phyloP scores from a whole-genome alignment of 2,797 vertebrate species.

The Helostoma temminkii region DNA sequence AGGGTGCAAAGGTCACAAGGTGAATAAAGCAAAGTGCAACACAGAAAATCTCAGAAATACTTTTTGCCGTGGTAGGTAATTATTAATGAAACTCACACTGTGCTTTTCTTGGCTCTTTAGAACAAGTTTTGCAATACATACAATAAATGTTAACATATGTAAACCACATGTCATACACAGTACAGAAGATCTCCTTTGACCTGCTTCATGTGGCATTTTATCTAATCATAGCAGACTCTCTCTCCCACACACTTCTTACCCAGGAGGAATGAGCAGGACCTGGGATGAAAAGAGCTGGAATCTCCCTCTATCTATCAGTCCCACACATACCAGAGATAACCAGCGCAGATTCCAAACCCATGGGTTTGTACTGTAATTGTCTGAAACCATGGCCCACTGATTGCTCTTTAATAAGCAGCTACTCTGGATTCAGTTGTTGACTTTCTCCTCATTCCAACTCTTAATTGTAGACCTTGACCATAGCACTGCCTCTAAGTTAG shows the following conservation, averaged over 20 bases:
- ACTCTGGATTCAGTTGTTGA: slow-evolving; percentile 37
- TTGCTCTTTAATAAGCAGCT: slow-evolving; percentile 43
- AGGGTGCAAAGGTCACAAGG: slow-evolving; percentile 54
- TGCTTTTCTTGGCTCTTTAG: slow-evolving; percentile 26
- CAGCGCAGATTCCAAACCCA: slow-evolving; percentile 63
- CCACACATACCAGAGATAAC: slow-evolving; percentile 82
- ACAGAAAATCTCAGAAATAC: no score
- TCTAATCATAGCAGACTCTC: slow-evolving; percentile 35
- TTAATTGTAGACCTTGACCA: slow-evolving; percentile 48
- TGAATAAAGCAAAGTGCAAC: slow-evolving; percentile 44
- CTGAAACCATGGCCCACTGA: slow-evolving; percentile 23
- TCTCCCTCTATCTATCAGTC: slow-evolving; percentile 73
- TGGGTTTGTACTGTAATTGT: slow-evolving; percentile 65
- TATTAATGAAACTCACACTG: slow-evolving; percentile 26
- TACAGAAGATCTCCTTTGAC: slow-evolving; percentile 34
- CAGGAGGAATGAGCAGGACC: slow-evolving; percentile 58
- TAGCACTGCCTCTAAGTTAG: slow-evolving; percentile 3
- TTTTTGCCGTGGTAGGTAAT: slow-evolving; percentile 22
- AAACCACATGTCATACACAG: slow-evolving; percentile 14
- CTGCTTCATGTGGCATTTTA: slow-evolving; percentile 50
- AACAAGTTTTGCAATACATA: slow-evolving; percentile 28
- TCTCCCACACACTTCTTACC: slow-evolving; percentile 59
- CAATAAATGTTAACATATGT: slow-evolving; percentile 57
- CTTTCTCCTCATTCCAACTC: slow-evolving; percentile 37
- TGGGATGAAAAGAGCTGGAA: slow-evolving; percentile 71